Percentiles rank a stretch among this genome's conserved stretches.
phyloP scores from a whole-genome alignment of 2,888 invertebrate species.

The Hyles lineata region DNA sequence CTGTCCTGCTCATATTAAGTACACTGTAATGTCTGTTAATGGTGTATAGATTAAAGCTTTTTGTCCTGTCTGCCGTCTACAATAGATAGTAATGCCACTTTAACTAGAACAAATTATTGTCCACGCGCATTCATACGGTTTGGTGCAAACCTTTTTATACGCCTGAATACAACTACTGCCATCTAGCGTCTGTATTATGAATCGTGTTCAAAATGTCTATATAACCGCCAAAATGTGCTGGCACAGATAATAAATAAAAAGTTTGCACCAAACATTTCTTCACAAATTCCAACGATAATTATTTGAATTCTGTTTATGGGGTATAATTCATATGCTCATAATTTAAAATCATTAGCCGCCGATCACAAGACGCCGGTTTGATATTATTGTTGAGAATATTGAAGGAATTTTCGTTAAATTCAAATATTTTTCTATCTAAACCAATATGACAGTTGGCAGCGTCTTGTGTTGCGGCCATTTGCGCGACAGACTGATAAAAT shows the following conservation, averaged over 20 bases:
- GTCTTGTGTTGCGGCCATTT: constrained; percentile 14
- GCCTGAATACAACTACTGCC: neutral
- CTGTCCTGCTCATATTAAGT: constrained; percentile 8
- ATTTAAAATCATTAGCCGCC: neutral
- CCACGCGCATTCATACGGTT: constrained; percentile 31
- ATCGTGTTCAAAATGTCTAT: neutral
- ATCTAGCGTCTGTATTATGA: neutral
- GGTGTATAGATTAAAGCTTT: constrained; percentile 28
- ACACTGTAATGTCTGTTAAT: constrained; percentile 26
- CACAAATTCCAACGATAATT: constrained; percentile 27
- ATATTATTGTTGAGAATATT: neutral
- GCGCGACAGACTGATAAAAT: constrained; percentile 35
- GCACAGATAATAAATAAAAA: constrained; percentile 8
- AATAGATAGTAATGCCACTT: constrained; percentile 33
- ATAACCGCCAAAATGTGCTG: neutral
- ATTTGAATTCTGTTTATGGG: constrained; percentile 12
- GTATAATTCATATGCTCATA: constrained; percentile 2
- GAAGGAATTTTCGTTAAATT: neutral
- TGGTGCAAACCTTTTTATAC: constrained; percentile 17
- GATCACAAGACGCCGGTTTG: constrained; percentile 3
- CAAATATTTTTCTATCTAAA: neutral
- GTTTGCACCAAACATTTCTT: constrained; percentile 24
- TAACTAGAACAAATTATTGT: constrained; percentile 35
- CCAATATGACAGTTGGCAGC: neutral
- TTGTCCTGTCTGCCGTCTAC: constrained; percentile 38